Evolutionary conservation across 2,797 vertebrate genomes (phyloP), one percentile per base, ranked within the genome.

Genomic region (Danio tinwini): DNA sequence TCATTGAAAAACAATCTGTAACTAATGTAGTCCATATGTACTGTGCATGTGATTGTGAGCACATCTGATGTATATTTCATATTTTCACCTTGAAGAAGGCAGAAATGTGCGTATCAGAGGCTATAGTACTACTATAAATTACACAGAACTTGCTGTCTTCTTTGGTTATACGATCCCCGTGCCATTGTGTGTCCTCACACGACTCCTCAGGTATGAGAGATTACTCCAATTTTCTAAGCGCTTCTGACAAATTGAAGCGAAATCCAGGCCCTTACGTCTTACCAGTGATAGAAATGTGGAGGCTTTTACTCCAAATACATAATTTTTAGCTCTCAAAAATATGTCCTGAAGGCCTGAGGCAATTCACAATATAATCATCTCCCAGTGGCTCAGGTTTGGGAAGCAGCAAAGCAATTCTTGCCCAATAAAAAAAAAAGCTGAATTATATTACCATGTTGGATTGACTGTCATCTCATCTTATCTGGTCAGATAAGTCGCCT

Each of bases 281-380:
- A 70, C 21, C 67, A 50, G 8, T 61, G 10, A 70, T 71, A 62
- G 67, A 52, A 71, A 62, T 42, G 68, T 45, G 67, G 76, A 62
- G 11, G 19, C 39, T 79, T 71, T 82, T 77, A 80, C 80, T 79
- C 70, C 64, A 56, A 83, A 75, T 53, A 42, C 76, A 50, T 42
- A 56, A 63, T 74, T 83, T 70, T 74, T 53, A 58, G 45, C 72
- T 83, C 39, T 76, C 29, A 63, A 77, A 71, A 83, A 79, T 44
- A 70, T 80, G 67, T 70, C 45, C 63, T 44, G 49, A 70, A 67
- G 50, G 73, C 65, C 64, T 47, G 53, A 74, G 82, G 74, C 77
- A 40, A 44, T 78, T 71, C 64, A 59, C 76, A 47, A 73, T 61
- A 74, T 69, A 74, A 73, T 80, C 44, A 70, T 83, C 78, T 83